These are phyloP conservation scores for Leucania comma DNA, from an alignment of 2,888 invertebrate genomes.

Conservation along the genomic window DNA sequence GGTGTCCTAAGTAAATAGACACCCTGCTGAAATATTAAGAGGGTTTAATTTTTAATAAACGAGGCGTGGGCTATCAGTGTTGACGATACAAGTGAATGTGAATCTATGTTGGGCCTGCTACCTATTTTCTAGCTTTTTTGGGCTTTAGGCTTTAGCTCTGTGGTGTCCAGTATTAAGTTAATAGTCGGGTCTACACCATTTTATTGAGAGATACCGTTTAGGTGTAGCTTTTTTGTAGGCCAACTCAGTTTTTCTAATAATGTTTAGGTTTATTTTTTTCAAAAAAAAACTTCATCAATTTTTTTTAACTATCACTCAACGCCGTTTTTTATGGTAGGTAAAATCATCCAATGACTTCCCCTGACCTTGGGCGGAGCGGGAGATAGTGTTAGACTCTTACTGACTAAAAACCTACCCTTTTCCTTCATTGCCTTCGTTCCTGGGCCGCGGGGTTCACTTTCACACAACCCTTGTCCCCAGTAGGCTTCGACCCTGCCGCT, in stretches of 20 bases:
- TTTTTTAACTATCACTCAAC: too few species aligned
- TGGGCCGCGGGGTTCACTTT: too few species aligned
- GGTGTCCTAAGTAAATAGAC: constrained; percentile 76
- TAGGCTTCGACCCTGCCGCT: too few species aligned
- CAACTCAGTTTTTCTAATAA: neutral
- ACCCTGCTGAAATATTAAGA: constrained; percentile 69
- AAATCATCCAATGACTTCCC: too few species aligned
- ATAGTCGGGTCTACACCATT: neutral
- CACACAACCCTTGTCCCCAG: too few species aligned
- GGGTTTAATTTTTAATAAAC: constrained; percentile 73
- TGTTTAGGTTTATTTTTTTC: too few species aligned
- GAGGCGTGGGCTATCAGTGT: constrained; percentile 73
- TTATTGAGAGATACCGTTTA: neutral
- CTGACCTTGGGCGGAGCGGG: too few species aligned
- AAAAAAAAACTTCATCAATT: too few species aligned
- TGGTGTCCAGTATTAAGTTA: neutral
- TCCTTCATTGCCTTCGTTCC: too few species aligned
- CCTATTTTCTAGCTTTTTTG: constrained; percentile 51
- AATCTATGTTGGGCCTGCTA: constrained; percentile 33
- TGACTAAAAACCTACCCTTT: too few species aligned
- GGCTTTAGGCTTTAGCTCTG: constrained; percentile 13
- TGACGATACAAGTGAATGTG: constrained; percentile 57
- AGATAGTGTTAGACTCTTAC: too few species aligned
- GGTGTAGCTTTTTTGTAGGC: neutral
- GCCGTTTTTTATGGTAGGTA: too few species aligned